Evolutionary conservation across 2,113 vertebrate species (phyloP).

Genomic region (Paradoxurus hermaphroditus): DNA sequence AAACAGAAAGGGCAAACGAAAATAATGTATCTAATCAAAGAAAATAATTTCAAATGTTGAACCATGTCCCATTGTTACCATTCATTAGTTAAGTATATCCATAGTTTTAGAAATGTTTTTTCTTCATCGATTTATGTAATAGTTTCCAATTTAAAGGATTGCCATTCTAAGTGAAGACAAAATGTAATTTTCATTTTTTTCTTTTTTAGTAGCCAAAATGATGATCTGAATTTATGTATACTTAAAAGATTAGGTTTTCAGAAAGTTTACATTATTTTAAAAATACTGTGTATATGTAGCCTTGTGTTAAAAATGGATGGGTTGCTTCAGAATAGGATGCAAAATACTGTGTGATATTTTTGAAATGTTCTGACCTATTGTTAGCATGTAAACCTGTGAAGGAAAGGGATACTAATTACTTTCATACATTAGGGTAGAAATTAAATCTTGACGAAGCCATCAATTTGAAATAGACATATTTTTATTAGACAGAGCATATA

Average conservation of each 20-base stretch:
- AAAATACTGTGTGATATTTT: background rate
- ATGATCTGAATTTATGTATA: background rate
- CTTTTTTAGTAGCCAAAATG: conserved; percentile 38
- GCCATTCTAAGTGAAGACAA: conserved; percentile 2
- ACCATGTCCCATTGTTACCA: background rate
- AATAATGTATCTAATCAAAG: background rate
- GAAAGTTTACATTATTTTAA: background rate
- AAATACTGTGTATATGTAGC: background rate
- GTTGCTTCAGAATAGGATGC: background rate
- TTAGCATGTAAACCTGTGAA: background rate
- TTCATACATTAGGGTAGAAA: background rate
- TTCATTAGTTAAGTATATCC: conserved; percentile 60
- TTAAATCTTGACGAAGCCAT: background rate
- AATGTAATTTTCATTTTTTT: conserved; percentile 40
- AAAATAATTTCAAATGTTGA: conserved; percentile 51
- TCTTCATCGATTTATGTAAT: conserved; percentile 41
- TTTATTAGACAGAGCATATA: background rate
- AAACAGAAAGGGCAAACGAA: conserved; percentile 21
- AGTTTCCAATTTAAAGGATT: conserved; percentile 51
- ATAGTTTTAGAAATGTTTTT: conserved; percentile 49
- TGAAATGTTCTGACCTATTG: background rate
- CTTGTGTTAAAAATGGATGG: background rate
- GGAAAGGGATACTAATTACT: background rate
- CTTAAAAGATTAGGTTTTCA: background rate
- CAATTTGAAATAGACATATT: background rate